Base-by-base conservation (phyloP, 1,140 invertebrate genomes). In the Apis laboriosa region DNA sequence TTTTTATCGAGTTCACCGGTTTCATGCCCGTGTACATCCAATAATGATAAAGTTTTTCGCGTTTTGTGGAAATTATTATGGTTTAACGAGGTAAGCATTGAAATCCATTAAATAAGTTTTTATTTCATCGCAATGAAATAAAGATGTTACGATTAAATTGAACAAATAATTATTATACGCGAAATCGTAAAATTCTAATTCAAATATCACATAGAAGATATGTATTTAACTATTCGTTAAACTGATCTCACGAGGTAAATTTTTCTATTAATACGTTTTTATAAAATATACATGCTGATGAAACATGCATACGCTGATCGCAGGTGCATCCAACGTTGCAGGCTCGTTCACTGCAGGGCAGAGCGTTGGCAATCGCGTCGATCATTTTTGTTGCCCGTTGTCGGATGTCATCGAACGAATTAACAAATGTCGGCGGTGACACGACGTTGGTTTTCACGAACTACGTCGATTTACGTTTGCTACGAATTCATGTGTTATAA, bases 351-450 rank as follows among this genome's bases (percentile, higher is more conserved):
- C 24, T 7, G 64, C 55, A 17, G 34, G 15, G 34, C 61, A 4
- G 24, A 56, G 55, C 28, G 82, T 60, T 67, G 79, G 79, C 67
- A 68, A 34, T 56, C 70, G 73, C 83, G 87, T 80, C 87, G 84
- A 88, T 89, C 86, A 78, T 89, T 86, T 89, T 88, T 84, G 82
- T 85, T 80, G 84, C 77, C 15, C 72, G 78, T 84, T 88, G 78
- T 77, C 74, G 87, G 81, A 73, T 84, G 84, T 84, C 86, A 76
- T 60, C 53, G 56, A 60, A 80, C 80, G 78, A 87, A 89, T 89
- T 88, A 64, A 89, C 84, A 67, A 84, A 24, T 24, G 24, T 86
- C 87, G 34, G 34, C 9, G 66, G 56, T 28, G 43, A 74, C 70
- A 60, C 64, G 19, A 24, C 24, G 43, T 43, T n/a, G 49, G 84